These are phyloP conservation scores for Pocota personata DNA, from an alignment of 2,888 invertebrate species.

Conservation along the genomic window DNA sequence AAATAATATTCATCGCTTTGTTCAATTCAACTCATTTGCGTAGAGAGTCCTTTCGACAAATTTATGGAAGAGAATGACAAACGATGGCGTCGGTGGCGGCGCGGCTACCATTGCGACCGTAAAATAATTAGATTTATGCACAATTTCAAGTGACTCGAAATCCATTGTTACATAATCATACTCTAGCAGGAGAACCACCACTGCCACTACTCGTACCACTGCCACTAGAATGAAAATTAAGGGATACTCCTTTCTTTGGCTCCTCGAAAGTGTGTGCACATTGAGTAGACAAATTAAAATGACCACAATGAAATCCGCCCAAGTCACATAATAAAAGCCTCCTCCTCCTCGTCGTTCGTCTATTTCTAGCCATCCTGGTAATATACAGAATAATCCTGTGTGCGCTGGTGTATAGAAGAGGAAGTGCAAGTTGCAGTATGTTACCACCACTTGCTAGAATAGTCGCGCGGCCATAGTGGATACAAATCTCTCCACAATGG, in stretches of 20 bases:
- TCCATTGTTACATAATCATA: constrained; percentile 59
- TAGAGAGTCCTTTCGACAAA: constrained; percentile 30
- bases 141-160: constrained; percentile 37
- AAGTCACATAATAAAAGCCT: constrained; percentile 67
- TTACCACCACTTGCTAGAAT: constrained; percentile 49
- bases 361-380: neutral
- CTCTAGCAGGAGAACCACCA: constrained; percentile 2
- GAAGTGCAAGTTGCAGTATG: constrained; percentile 72
- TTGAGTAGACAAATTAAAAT: constrained; percentile 74
- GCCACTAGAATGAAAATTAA: constrained; percentile 5
- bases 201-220: neutral
- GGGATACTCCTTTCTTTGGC: constrained; percentile 55
- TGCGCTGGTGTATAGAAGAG: constrained; percentile 26
- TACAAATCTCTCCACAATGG: constrained; percentile 57
- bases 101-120: constrained; percentile 59
- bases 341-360: neutral
- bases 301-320: constrained; percentile 70
- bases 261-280: constrained; percentile 68
- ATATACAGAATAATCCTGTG: constrained; percentile 15
- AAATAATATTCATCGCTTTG: neutral
- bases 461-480: constrained; percentile 42
- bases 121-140: constrained; percentile 73
- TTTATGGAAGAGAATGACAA: constrained; percentile 69
- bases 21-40: constrained; percentile 58
- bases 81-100: constrained; percentile 72